A percentile compares a stretch with the other conserved stretches of the same genome.
Evolutionary conservation across 2,797 vertebrate species (phyloP).

Genomic region (Coracias cyanogaster): DNA sequence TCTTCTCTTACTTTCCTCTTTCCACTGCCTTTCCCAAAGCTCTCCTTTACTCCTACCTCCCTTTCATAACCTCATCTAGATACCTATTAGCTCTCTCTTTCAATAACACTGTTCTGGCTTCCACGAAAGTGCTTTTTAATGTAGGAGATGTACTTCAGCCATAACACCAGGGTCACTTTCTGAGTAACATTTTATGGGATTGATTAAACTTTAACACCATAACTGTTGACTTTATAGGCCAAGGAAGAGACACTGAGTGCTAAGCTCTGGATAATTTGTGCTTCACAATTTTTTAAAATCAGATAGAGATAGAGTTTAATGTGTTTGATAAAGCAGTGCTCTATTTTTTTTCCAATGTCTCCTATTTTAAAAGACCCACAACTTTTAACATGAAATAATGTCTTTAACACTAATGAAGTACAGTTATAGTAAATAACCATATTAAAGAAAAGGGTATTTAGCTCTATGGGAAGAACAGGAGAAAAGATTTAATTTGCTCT

Average conservation of each 20-base stretch:
- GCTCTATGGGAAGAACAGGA: background rate
- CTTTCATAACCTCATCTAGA: conserved; percentile 19
- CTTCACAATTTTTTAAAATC: conserved; percentile 70
- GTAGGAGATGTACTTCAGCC: conserved; percentile 80
- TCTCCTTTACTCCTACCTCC: conserved; percentile 1
- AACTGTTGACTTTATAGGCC: conserved; percentile 83
- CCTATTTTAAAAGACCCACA: conserved; percentile 41
- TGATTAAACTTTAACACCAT: conserved; percentile 85
- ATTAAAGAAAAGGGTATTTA: background rate
- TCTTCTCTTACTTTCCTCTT: conserved; percentile 25
- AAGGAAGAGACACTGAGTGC: conserved; percentile 75
- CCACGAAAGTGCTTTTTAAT: conserved; percentile 83
- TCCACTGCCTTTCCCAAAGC: background rate
- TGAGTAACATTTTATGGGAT: conserved; percentile 85
- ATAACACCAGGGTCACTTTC: conserved; percentile 79
- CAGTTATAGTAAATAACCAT: conserved; percentile 63
- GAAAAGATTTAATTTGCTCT: conserved; percentile 18
- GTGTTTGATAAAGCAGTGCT: conserved; percentile 48
- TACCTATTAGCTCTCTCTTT: conserved; percentile 73
- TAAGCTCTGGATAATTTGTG: conserved; percentile 71
- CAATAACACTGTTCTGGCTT: conserved; percentile 71
- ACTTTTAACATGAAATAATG: conserved; percentile 57
- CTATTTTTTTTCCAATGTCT: background rate
- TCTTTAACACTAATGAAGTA: conserved; percentile 56
- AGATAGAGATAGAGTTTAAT: conserved; percentile 60